A percentile compares a stretch with the other conserved stretches of the same genome.
Evolutionary conservation across 2,113 vertebrate genomes (phyloP).

Genomic region (Phoenicopterus ruber): DNA sequence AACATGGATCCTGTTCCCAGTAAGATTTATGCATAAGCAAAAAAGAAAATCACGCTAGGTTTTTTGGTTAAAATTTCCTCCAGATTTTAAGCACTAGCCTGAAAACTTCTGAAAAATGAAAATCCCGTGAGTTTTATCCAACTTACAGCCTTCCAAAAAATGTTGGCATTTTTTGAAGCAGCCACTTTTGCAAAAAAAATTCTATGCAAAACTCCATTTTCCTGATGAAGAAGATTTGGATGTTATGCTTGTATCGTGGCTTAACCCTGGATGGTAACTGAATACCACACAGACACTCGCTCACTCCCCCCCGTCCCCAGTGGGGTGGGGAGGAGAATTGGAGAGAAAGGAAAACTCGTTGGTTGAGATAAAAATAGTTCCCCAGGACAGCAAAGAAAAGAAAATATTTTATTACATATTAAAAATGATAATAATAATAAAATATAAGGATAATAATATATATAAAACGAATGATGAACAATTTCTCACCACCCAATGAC

Average conservation of each 20-base stretch:
- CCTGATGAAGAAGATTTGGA: not conserved
- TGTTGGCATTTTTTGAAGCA: not conserved
- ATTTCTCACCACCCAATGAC: too few species aligned
- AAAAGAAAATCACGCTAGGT: not conserved
- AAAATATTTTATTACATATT: too few species aligned
- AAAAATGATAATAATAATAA: too few species aligned
- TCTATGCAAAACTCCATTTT: not conserved
- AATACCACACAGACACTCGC: too few species aligned
- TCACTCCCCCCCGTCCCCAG: too few species aligned
- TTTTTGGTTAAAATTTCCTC: not conserved
- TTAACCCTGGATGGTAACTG: too few species aligned
- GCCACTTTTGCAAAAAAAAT: not conserved
- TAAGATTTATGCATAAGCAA: constrained; percentile 33
- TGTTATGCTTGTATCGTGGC: not conserved
- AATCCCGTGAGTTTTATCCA: not conserved
- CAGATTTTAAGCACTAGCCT: not conserved
- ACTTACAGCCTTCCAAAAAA: not conserved
- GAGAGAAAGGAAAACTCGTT: too few species aligned
- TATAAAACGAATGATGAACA: too few species aligned
- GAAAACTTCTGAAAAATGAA: not conserved
- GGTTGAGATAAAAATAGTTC: too few species aligned
- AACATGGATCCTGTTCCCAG: constrained; percentile 18
- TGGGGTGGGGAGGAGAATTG: too few species aligned
- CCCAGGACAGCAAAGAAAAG: too few species aligned
- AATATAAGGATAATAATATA: too few species aligned